A percentile compares a stretch with the other conserved stretches of the same genome.
Evolutionary conservation across 2,797 vertebrate genomes (phyloP).

Genomic region (Pseudochromis fuscus): DNA sequence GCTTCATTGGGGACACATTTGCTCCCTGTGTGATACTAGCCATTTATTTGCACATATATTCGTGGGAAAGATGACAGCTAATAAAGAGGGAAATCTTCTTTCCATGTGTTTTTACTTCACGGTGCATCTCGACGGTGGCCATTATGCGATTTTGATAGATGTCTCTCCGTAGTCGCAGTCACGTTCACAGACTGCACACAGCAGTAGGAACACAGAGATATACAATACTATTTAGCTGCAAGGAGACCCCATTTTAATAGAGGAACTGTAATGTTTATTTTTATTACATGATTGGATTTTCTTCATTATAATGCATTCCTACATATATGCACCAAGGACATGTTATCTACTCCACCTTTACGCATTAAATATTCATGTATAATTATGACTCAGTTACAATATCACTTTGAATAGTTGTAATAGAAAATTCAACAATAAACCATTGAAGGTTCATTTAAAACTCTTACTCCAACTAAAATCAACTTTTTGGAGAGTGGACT

Average conservation of each 20-base stretch:
- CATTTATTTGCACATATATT: slow-evolving; percentile 99
- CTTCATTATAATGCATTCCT: slow-evolving; percentile 65
- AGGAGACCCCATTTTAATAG: slow-evolving; percentile 56
- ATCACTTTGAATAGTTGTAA: slow-evolving; percentile 36
- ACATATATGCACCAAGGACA: slow-evolving; percentile 40
- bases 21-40: slow-evolving; percentile 93
- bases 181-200: slow-evolving; percentile 45
- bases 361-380: slow-evolving; percentile 61
- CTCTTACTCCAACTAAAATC: not conserved
- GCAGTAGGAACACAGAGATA: slow-evolving; percentile 41
- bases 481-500: slow-evolving; percentile 4
- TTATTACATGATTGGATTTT: slow-evolving; percentile 72
- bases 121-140: slow-evolving; percentile 86
- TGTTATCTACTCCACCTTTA: slow-evolving; percentile 57
- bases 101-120: slow-evolving; percentile 91
- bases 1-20: slow-evolving; percentile 91
- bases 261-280: slow-evolving; percentile 70
- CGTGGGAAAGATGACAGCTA: slow-evolving; percentile 93
- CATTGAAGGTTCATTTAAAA: slow-evolving; percentile 25
- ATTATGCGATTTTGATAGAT: slow-evolving; percentile 88
- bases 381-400: slow-evolving; percentile 48
- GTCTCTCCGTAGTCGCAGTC: slow-evolving; percentile 63
- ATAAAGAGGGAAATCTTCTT: slow-evolving; percentile 93
- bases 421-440: slow-evolving; percentile 31
- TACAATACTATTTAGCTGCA: slow-evolving; percentile 55